phyloP scores from a whole-genome alignment of 2,888 invertebrate species.

The Geotrupes spiniger region DNA sequence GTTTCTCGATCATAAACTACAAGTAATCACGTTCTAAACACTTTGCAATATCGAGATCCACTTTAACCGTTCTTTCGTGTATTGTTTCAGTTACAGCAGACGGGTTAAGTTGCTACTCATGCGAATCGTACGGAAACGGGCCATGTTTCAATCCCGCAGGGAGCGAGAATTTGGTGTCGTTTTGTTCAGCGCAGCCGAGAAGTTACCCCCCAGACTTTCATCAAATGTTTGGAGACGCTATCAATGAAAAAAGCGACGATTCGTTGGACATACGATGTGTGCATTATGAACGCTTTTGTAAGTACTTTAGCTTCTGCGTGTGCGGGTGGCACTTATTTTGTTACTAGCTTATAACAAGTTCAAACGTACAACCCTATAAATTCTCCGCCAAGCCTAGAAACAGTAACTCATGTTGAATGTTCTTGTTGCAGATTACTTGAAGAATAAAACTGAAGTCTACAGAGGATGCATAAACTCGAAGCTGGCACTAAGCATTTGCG shows the following conservation, averaged over 20 bases:
- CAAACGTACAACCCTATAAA: too few species aligned
- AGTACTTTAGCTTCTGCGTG: neutral
- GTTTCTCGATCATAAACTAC: too few species aligned
- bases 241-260: neutral
- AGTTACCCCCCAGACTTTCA: conserved; percentile 3
- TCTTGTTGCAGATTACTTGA: conserved; percentile 12
- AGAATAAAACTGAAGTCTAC: conserved; percentile 10
- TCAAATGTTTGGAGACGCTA: neutral
- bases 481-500: conserved; percentile 4
- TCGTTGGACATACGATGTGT: conserved; percentile 5
- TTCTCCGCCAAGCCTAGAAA: too few species aligned
- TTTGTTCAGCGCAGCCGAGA: neutral
- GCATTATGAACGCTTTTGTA: conserved; percentile 7
- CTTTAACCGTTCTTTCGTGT: too few species aligned
- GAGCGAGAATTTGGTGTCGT: neutral
- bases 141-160: conserved; percentile 8
- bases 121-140: conserved; percentile 2
- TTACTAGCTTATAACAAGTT: too few species aligned
- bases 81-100: conserved; percentile 11
- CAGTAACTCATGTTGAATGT: neutral
- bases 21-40: too few species aligned
- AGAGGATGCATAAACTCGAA: conserved; percentile 4
- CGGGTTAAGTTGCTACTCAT: conserved; percentile 13
- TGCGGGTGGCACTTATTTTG: too few species aligned
- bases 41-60: too few species aligned